Evolutionary conservation across 92 coral and sea anemone genomes (phyloP).

Genomic region (Pocillopora grandis): DNA sequence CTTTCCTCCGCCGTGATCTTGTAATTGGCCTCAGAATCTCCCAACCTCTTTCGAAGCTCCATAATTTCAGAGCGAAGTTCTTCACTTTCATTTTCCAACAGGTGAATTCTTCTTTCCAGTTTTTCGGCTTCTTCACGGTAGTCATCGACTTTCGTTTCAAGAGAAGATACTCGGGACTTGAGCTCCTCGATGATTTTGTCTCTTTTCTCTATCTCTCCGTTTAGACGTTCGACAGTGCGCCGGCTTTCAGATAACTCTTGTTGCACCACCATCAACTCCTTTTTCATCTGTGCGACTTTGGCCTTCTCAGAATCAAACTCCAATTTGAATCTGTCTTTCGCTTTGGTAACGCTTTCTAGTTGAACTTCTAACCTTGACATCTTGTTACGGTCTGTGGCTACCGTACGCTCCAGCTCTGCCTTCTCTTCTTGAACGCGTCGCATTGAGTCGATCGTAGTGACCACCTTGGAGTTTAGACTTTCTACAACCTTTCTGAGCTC

Average conservation of each 20-base stretch:
- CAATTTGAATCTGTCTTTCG: slow-evolving; percentile 68
- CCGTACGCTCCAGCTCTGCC: slow-evolving; percentile 59
- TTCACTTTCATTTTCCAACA: slow-evolving; percentile 84
- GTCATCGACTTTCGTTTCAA: slow-evolving; percentile 79
- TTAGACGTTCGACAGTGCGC: slow-evolving; percentile 77
- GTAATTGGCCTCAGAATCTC: slow-evolving; percentile 85
- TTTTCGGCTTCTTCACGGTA: slow-evolving; percentile 78
- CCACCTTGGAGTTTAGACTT: slow-evolving; percentile 52
- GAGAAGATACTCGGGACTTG: slow-evolving; percentile 68
- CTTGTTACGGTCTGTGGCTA: slow-evolving; percentile 59
- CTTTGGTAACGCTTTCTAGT: slow-evolving; percentile 59
- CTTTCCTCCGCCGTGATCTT: slow-evolving; percentile 80
- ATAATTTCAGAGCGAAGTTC: slow-evolving; percentile 79
- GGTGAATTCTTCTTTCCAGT: slow-evolving; percentile 71
- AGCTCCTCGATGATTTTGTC: slow-evolving; percentile 87
- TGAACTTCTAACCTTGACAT: slow-evolving; percentile 68
- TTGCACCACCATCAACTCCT: slow-evolving; percentile 70
- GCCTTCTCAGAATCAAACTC: slow-evolving; percentile 79
- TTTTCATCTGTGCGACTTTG: slow-evolving; percentile 64
- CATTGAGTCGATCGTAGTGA: slow-evolving; percentile 54
- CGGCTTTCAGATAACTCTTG: slow-evolving; percentile 76
- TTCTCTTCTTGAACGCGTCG: slow-evolving; percentile 64
- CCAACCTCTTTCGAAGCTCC: slow-evolving; percentile 71
- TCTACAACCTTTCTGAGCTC: slow-evolving; percentile 75
- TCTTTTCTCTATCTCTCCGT: slow-evolving; percentile 75